A percentile compares a stretch with the other conserved stretches of the same genome.
These are phyloP conservation scores for Cyprinella venusta DNA, from an alignment of 2,797 vertebrate species.

Conservation along the genomic window DNA sequence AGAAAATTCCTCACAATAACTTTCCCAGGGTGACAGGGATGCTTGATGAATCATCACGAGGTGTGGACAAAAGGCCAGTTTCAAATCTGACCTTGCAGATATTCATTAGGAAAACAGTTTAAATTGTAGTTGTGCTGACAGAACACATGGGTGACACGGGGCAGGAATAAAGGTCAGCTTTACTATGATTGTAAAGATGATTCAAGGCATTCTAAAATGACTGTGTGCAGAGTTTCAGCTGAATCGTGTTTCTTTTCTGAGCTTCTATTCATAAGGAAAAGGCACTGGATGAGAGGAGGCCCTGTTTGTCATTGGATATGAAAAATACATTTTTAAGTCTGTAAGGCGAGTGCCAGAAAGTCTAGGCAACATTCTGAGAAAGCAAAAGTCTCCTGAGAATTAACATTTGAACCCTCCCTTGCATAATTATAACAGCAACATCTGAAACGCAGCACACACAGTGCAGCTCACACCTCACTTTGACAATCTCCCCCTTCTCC, in stretches of 20 bases:
- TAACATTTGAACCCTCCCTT: too few species aligned
- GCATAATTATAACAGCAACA: too few species aligned
- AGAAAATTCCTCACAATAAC: conserved; percentile 27
- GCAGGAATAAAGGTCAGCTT: conserved; percentile 18
- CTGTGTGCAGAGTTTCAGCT: conserved; percentile 11
- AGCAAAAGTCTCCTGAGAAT: too few species aligned
- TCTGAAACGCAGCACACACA: too few species aligned
- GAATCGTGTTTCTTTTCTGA: conserved; percentile 11
- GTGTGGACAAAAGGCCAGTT: conserved; percentile 24
- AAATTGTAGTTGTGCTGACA: conserved; percentile 15
- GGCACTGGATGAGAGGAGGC: not conserved
- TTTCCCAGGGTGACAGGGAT: not conserved
- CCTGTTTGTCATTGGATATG: not conserved
- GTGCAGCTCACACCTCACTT: too few species aligned
- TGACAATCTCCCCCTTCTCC: too few species aligned
- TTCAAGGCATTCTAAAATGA: conserved; percentile 32
- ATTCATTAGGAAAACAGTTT: conserved; percentile 21
- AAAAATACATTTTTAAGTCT: not conserved
- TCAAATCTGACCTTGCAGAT: conserved; percentile 39
- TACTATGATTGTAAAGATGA: conserved; percentile 33
- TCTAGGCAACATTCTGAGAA: too few species aligned
- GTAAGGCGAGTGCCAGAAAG: too few species aligned
- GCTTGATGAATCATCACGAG: conserved; percentile 14
- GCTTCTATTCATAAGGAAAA: conserved; percentile 8
- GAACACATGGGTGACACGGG: not conserved